Evolutionary conservation across 1,140 invertebrate genomes (phyloP).

Genomic region (Mylabris phalerata): DNA sequence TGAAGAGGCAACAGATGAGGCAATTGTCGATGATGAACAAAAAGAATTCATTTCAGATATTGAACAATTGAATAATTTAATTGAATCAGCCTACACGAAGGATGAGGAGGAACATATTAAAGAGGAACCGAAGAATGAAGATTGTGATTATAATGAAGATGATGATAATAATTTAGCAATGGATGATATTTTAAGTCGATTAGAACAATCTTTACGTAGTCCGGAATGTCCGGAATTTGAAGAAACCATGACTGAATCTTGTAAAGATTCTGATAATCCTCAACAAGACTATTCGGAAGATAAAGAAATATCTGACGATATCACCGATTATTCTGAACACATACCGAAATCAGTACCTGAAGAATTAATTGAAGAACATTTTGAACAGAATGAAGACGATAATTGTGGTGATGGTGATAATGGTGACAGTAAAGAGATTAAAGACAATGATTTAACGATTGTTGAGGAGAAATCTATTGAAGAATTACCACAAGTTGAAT

Average conservation of each 20-base stretch:
- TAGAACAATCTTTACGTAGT: constrained; percentile 50
- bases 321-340: constrained; percentile 7
- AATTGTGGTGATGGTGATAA: neutral
- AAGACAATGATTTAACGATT: constrained; percentile 3
- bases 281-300: constrained; percentile 9
- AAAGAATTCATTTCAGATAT: constrained; percentile 30
- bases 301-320: constrained; percentile 19
- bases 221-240: constrained; percentile 41
- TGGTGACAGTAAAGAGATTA: neutral
- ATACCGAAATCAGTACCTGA: constrained; percentile 13
- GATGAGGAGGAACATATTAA: neutral
- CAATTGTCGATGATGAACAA: constrained; percentile 10
- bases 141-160: constrained; percentile 50
- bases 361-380: constrained; percentile 19
- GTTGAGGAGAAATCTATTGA: constrained; percentile 34
- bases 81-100: constrained; percentile 20
- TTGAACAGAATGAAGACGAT: constrained; percentile 19
- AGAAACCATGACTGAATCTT: too few relatives aligned
- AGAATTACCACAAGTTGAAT: constrained; percentile 29
- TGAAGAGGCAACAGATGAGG: neutral
- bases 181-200: constrained; percentile 49
- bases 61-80: constrained; percentile 26
- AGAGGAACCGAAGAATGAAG: constrained; percentile 24
- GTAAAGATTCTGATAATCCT: too few relatives aligned
- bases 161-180: constrained; percentile 54